phyloP scores from a whole-genome alignment of 2,797 vertebrate genomes.

The Coranthus polyacanthus region DNA sequence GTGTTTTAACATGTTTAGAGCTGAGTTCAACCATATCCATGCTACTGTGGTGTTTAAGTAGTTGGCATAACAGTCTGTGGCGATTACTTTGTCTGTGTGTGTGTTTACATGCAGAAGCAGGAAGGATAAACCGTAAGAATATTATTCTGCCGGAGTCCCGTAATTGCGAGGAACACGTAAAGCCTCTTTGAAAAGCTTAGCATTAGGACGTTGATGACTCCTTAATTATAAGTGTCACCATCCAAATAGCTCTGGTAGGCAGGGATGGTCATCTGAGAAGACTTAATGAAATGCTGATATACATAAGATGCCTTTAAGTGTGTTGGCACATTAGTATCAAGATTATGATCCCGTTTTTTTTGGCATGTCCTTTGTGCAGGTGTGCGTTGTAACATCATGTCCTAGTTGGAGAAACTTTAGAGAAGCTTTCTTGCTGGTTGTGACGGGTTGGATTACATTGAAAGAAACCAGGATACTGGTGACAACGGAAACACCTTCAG shows the following conservation, averaged over 20 bases:
- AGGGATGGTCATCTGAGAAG: not conserved
- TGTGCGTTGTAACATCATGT: conserved; percentile 15
- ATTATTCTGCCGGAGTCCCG: conserved; percentile 47
- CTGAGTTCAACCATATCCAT: conserved; percentile 9
- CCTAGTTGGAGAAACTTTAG: conserved; percentile 3
- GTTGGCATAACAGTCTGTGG: conserved; percentile 2
- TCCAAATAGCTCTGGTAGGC: conserved; percentile 25
- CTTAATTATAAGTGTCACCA: conserved; percentile 46
- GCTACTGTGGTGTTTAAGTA: conserved; percentile 9
- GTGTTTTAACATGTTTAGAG: conserved; percentile 8
- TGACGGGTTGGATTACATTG: conserved; percentile 5
- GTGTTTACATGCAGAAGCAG: conserved; percentile 41
- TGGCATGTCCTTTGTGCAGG: not conserved
- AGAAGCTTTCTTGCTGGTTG: not conserved
- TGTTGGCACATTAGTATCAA: not conserved
- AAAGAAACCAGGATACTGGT: conserved; percentile 14
- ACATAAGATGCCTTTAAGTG: not conserved
- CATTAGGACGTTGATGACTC: conserved; percentile 51
- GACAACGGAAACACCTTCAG: conserved; percentile 10
- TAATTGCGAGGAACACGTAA: conserved; percentile 55
- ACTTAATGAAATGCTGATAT: not conserved
- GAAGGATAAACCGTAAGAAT: conserved; percentile 30
- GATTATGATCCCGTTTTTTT: not conserved
- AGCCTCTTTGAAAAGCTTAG: conserved; percentile 64
- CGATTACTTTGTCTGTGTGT: conserved; percentile 7